These are phyloP conservation scores for Actinernus sp. DNA, from an alignment of 92 coral and sea anemone genomes.

Conservation along the genomic window DNA sequence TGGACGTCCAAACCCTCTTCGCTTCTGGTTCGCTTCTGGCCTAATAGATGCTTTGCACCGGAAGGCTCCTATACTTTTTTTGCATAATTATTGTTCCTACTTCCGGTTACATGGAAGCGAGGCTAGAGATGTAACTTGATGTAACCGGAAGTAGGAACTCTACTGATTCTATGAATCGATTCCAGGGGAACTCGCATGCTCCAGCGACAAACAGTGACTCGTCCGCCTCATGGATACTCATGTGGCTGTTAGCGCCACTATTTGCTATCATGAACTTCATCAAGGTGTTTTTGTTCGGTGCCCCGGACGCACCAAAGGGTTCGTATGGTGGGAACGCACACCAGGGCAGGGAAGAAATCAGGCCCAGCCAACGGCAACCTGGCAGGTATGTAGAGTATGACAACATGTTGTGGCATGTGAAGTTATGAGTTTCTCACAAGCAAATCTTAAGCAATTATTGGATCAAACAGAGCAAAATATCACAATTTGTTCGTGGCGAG, in stretches of 20 bases:
- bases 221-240: conserved; percentile 62
- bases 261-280: conserved; percentile 76
- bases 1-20: no score
- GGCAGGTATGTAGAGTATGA: neutral
- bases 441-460: no score
- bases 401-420: no score
- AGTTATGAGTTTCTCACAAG: no score
- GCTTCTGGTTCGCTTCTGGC: no score
- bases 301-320: conserved; percentile 84
- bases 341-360: conserved; percentile 23
- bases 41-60: no score
- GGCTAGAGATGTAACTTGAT: neutral
- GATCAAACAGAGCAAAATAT: no score
- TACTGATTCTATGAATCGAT: neutral
- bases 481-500: no score
- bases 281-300: conserved; percentile 76
- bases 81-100: no score
- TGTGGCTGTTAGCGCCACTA: conserved; percentile 85
- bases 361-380: neutral
- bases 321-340: conserved; percentile 47
- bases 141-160: neutral
- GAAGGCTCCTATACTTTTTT: no score
- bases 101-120: neutral
- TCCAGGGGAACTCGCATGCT: conserved; percentile 9
- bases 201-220: conserved; percentile 45